Percentiles rank a stretch among this genome's conserved stretches.
These are phyloP conservation scores for Dryobotodes eremita DNA, from an alignment of 2,888 invertebrate genomes.

Conservation along the genomic window DNA sequence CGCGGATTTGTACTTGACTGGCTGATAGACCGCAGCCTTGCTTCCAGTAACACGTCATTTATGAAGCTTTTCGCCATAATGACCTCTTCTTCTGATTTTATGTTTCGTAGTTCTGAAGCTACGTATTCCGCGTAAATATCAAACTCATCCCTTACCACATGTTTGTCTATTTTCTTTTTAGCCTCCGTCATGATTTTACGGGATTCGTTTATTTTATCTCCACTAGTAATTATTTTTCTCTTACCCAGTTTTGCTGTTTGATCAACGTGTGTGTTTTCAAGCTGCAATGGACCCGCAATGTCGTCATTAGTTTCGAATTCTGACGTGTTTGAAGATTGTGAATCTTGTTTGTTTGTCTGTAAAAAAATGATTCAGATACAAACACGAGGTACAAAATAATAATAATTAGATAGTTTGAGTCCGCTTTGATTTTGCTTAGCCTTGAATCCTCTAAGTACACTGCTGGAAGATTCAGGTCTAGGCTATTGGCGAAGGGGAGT, in stretches of 20 bases:
- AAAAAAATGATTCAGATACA: not conserved
- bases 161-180: not conserved
- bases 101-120: conserved; percentile 23
- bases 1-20: not conserved
- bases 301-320: not conserved
- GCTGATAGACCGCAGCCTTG: conserved; percentile 26
- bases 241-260: not conserved
- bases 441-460: no score
- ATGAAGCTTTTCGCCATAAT: conserved; percentile 16
- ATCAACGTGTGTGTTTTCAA: not conserved
- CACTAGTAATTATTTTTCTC: conserved; percentile 23
- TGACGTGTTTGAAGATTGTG: conserved; percentile 11
- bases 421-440: no score
- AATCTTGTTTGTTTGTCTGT: conserved; percentile 17
- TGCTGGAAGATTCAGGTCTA: no score
- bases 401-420: no score
- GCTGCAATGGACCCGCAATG: not conserved
- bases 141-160: conserved; percentile 11
- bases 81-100: conserved; percentile 35
- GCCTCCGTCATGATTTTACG: not conserved
- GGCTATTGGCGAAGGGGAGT: no score
- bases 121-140: conserved; percentile 35
- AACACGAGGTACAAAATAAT: not conserved
- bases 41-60: conserved; percentile 14
- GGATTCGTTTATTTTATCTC: conserved; percentile 8